Evolutionary conservation across 2,113 vertebrate species (phyloP).

Genomic region (Cyanistes caeruleus): DNA sequence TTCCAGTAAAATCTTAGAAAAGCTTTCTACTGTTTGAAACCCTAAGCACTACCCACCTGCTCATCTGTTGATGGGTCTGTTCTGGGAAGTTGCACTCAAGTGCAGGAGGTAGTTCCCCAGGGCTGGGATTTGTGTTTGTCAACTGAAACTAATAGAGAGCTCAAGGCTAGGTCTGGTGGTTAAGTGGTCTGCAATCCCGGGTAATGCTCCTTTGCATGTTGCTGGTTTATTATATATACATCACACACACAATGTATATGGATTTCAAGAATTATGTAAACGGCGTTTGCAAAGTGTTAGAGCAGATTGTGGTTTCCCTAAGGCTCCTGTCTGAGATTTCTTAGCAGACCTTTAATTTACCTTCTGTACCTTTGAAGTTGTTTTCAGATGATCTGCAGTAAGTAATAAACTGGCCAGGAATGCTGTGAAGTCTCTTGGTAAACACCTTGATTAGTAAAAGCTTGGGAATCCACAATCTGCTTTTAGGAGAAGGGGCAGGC

Average conservation of each 20-base stretch:
- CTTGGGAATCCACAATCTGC: background rate
- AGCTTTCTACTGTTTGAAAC: background rate
- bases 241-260: background rate
- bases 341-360: background rate
- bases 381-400: background rate
- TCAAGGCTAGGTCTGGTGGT: background rate
- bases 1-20: background rate
- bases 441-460: background rate
- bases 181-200: background rate
- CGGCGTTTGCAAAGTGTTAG: background rate
- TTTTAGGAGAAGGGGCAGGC: background rate
- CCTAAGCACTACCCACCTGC: background rate
- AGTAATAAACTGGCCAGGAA: background rate
- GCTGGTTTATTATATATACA: background rate
- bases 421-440: background rate
- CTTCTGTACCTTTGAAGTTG: background rate
- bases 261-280: background rate
- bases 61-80: accelerated
- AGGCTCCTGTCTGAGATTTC: background rate
- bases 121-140: background rate
- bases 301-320: background rate
- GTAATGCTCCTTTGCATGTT: background rate
- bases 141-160: no score
- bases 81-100: background rate
- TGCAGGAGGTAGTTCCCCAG: no score